Base-by-base conservation (phyloP, 2,888 invertebrate genomes). In the Tyria jacobaeae region DNA sequence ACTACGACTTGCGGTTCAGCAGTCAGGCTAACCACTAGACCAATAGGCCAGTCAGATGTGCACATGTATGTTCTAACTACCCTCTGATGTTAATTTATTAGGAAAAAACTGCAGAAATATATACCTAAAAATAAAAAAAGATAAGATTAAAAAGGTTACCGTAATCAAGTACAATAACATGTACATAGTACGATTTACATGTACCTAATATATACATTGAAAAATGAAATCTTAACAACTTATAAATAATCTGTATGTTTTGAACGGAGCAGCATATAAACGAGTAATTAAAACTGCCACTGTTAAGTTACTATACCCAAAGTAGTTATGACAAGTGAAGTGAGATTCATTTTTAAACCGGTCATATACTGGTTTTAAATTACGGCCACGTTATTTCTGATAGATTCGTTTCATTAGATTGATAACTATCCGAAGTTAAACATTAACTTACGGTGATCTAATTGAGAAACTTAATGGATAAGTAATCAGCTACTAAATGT, bases 401-500 rank as follows among this genome's bases (percentile, higher is more conserved):
- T 51, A 44, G 34, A 50, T 44, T 24, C 15, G 1, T 50, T 53
- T 37, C 50, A 50, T 60, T 35, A 50, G 31, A n/a, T 34, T 10
- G 39, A 55, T 60, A 50, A 56, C 55, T 44, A 31, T 39, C 24
- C 35, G 39, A 54, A 55, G 41, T 55, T 14, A 60, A 50, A 34
- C 50, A 55, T 50, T 50, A n/a, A 55, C 50, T 44, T 50, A 17
- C 34, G n/a, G 39, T 49, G 49, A 54, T 54, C 31, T 44, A 44
- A 24, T 51, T 15, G 55, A 49, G 50, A 55, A 60, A 60, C 41
- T 60, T 60, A 49, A 60, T 49, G 10, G 15, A 15, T 54, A 15
- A 35, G 4, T 52, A 35, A 21, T n/a, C 37, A 9, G 24, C 17
- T 17, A 21, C 10, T 41, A 10, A 41, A 0, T 41, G 17, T 41